A percentile compares a stretch with the other conserved stretches of the same genome.
Evolutionary conservation across 2,797 vertebrate species (phyloP).

Genomic region (Scarus forsteni): DNA sequence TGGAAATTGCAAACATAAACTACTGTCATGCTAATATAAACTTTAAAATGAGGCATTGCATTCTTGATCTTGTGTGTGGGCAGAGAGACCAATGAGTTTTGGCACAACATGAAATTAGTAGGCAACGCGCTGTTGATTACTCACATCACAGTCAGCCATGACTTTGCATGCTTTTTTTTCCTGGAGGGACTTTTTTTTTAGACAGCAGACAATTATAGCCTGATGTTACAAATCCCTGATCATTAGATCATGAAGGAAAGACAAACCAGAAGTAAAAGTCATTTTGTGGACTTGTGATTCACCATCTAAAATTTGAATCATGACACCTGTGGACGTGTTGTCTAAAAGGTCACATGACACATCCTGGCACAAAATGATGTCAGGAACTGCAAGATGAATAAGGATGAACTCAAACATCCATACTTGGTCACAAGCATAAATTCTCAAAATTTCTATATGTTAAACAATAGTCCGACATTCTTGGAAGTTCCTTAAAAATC

Average conservation of each 20-base stretch:
- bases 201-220: neutral
- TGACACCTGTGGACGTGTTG: too few relatives aligned
- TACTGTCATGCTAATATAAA: neutral
- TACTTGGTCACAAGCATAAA: too few relatives aligned
- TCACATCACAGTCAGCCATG: neutral
- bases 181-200: neutral
- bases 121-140: neutral
- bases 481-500: too few relatives aligned
- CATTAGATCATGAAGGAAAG: neutral
- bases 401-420: too few relatives aligned
- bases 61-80: neutral
- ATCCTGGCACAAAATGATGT: too few relatives aligned
- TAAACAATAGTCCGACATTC: too few relatives aligned
- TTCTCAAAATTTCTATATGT: too few relatives aligned
- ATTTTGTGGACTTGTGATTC: slow-evolving; percentile 9
- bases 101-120: neutral
- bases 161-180: neutral
- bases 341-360: too few relatives aligned
- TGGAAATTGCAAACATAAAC: neutral
- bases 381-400: too few relatives aligned
- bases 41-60: neutral
- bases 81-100: neutral
- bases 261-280: neutral
- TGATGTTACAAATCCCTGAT: neutral
- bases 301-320: slow-evolving; percentile 5